phyloP scores from a whole-genome alignment of 2,888 invertebrate genomes.

The Sinopyrophorus schimmeli region DNA sequence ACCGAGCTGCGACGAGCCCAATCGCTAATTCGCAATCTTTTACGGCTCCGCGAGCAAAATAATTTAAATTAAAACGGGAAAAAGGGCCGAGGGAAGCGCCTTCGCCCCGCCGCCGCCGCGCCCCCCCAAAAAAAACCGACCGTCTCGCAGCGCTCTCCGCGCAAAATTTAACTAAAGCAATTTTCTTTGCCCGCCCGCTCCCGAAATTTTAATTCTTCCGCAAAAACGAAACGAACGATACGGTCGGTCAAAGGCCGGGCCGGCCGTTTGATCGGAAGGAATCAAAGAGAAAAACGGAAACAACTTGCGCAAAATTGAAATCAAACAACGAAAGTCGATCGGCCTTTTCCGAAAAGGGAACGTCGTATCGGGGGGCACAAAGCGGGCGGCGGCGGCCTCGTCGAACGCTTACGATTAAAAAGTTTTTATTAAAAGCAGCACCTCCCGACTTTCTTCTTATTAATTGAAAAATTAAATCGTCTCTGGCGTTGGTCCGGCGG shows the following conservation, averaged over 20 bases:
- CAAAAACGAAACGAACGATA: slow-evolving; percentile 15
- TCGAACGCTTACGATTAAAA: slow-evolving; percentile 12
- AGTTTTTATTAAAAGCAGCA: slow-evolving; percentile 9
- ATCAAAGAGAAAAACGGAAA: slow-evolving; percentile 12
- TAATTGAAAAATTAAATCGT: slow-evolving; percentile 26
- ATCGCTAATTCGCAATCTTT: too few relatives aligned
- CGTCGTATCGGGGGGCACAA: slow-evolving; percentile 11
- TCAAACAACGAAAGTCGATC: slow-evolving; percentile 15
- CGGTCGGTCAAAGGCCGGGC: slow-evolving; percentile 12
- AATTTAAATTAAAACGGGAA: too few relatives aligned
- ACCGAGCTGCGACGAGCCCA: too few relatives aligned
- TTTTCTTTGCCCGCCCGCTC: slow-evolving; percentile 10
- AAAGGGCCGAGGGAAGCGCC: too few relatives aligned
- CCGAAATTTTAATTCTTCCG: slow-evolving; percentile 14
- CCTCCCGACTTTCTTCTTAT: slow-evolving; percentile 5
- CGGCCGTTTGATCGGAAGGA: slow-evolving; percentile 12
- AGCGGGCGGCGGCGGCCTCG: slow-evolving; percentile 6
- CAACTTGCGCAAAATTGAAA: slow-evolving; percentile 15
- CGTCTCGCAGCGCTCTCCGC: too few relatives aligned
- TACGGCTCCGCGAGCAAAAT: too few relatives aligned
- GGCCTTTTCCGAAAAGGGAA: slow-evolving; percentile 10
- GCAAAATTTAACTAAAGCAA: too few relatives aligned
- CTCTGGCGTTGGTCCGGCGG: slow-evolving; percentile 16
- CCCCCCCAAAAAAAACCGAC: too few relatives aligned
- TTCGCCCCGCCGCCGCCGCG: too few relatives aligned